These are phyloP conservation scores for Paraescarpia echinospica DNA, from an alignment of 1,140 invertebrate genomes.

Conservation along the genomic window DNA sequence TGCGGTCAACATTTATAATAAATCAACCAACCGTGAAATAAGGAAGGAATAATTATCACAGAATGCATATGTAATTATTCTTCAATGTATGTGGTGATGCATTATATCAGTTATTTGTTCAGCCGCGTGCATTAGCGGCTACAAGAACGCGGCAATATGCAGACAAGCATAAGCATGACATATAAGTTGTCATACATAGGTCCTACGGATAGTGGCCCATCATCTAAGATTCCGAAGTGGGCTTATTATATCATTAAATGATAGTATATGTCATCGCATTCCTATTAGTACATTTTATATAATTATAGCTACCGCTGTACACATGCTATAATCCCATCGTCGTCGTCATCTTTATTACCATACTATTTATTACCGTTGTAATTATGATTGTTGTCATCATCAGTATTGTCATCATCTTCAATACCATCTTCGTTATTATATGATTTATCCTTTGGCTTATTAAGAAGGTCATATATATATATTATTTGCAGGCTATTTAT, in stretches of 20 bases:
- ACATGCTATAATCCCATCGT: no score
- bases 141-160: background rate
- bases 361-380: background rate
- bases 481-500: no score
- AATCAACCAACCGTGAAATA: background rate
- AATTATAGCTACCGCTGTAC: no score
- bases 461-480: no score
- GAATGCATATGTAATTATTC: background rate
- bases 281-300: no score
- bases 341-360: no score
- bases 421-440: background rate
- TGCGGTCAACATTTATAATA: background rate
- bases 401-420: background rate
- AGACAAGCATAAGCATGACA: background rate
- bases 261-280: background rate
- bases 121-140: background rate
- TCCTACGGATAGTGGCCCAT: background rate
- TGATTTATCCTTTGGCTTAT: no score
- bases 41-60: background rate
- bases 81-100: background rate
- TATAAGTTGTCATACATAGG: background rate
- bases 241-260: background rate
- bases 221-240: background rate
- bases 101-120: background rate
- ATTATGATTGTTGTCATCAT: background rate